Evolutionary conservation across 2,888 invertebrate genomes (phyloP).

Genomic region (Drosophila maculinotata): DNA sequence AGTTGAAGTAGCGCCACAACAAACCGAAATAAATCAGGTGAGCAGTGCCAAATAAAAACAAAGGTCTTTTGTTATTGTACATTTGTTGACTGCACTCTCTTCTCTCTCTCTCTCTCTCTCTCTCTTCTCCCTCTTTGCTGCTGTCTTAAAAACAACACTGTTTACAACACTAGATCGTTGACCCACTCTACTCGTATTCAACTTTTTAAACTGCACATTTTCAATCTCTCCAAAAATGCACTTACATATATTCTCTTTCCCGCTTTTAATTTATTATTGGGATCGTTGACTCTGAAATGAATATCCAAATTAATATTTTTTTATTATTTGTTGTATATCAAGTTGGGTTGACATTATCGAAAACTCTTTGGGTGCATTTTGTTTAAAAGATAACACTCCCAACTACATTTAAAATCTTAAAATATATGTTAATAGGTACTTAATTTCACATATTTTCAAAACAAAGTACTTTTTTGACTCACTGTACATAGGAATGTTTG

Average conservation of each 20-base stretch:
- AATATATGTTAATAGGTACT: too few relatives aligned
- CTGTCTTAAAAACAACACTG: slow-evolving; percentile 14
- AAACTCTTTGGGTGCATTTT: too few relatives aligned
- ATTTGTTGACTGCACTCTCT: slow-evolving; percentile 1
- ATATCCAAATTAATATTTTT: too few relatives aligned
- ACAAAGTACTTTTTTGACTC: too few relatives aligned
- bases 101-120: slow-evolving; percentile 5
- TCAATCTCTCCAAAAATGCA: neutral
- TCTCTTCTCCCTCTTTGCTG: neutral
- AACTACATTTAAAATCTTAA: too few relatives aligned
- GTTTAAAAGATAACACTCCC: too few relatives aligned
- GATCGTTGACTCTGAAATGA: slow-evolving; percentile 5
- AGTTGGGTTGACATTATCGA: too few relatives aligned
- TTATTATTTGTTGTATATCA: too few relatives aligned
- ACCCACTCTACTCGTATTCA: slow-evolving; percentile 26
- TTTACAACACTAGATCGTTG: slow-evolving; percentile 49
- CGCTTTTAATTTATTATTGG: neutral
- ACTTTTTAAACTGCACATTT: slow-evolving; percentile 8
- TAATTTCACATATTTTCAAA: too few relatives aligned
- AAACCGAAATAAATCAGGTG: slow-evolving; percentile 67
- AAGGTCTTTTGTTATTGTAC: slow-evolving; percentile 10
- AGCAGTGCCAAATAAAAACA: slow-evolving; percentile 44
- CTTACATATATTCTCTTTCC: neutral
- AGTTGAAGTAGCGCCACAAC: slow-evolving; percentile 58
- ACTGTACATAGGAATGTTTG: neutral